Conservation (phyloP, 2,888 invertebrate species). For the Nebria brevicollis region DNA sequence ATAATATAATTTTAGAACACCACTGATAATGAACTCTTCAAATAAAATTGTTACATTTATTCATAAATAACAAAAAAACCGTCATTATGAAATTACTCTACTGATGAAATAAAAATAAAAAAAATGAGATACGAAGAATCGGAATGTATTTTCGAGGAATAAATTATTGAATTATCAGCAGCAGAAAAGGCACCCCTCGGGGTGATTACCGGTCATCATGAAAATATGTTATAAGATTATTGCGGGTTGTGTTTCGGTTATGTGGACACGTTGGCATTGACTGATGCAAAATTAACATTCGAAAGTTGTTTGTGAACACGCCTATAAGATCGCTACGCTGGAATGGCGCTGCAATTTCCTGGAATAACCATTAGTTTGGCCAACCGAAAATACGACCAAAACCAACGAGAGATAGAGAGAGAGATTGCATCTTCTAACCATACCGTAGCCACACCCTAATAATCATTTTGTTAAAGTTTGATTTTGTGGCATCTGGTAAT, state of each 20-base stretch:
- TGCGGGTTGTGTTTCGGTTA: neutral
- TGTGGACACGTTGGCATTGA: constrained; percentile 22
- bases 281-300: constrained; percentile 22
- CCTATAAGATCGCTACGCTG: neutral
- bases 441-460: neutral
- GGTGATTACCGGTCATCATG: constrained; percentile 1
- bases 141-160: neutral
- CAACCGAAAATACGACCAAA: constrained; percentile 13
- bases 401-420: neutral
- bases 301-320: constrained; percentile 24
- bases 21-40: no score
- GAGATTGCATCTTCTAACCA: neutral
- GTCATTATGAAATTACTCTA: no score
- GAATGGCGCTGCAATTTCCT: constrained; percentile 21
- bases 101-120: no score
- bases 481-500: neutral
- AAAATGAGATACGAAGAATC: neutral
- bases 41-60: no score
- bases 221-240: neutral
- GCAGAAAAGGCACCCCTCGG: neutral
- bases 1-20: no score
- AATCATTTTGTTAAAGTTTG: neutral
- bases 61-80: no score
- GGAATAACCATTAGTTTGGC: constrained; percentile 5
- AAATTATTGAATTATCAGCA: neutral